These are phyloP conservation scores for Calonectris borealis DNA, from an alignment of 2,113 vertebrate genomes.

Conservation along the genomic window DNA sequence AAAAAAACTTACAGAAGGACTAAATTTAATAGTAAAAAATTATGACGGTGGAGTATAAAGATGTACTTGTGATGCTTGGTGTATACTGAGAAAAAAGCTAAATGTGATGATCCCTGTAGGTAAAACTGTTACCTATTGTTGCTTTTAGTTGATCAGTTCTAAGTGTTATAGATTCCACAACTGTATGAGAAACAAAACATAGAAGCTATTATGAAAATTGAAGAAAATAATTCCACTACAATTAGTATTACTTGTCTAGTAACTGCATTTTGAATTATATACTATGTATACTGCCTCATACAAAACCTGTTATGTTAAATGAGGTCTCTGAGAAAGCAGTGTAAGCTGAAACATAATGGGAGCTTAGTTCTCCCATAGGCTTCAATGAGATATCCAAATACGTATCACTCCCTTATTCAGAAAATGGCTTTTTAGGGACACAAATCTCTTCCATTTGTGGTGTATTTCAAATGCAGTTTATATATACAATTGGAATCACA, in stretches of 20 bases:
- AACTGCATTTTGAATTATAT: not conserved
- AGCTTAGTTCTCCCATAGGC: not conserved
- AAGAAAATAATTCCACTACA: not conserved
- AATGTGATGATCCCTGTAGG: not conserved
- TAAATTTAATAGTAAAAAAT: not conserved
- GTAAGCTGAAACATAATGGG: not conserved
- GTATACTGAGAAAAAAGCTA: not conserved
- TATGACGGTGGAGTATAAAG: not conserved
- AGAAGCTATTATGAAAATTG: not conserved
- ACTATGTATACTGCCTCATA: not conserved
- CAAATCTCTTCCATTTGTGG: not conserved
- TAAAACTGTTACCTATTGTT: slow-evolving; percentile 26
- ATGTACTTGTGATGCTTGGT: not conserved
- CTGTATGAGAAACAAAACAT: slow-evolving; percentile 9
- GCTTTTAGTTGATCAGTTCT: slow-evolving; percentile 16
- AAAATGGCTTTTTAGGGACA: not conserved
- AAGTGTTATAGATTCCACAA: slow-evolving; percentile 5
- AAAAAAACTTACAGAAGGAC: not conserved
- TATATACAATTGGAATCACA: not conserved
- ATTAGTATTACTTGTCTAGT: not conserved
- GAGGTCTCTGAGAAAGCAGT: not conserved
- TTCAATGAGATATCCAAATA: not conserved
- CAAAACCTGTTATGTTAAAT: not conserved
- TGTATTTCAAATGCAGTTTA: not conserved
- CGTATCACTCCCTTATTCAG: not conserved